phyloP scores from a whole-genome alignment of 2,888 invertebrate species.

The Chironomus tentans region DNA sequence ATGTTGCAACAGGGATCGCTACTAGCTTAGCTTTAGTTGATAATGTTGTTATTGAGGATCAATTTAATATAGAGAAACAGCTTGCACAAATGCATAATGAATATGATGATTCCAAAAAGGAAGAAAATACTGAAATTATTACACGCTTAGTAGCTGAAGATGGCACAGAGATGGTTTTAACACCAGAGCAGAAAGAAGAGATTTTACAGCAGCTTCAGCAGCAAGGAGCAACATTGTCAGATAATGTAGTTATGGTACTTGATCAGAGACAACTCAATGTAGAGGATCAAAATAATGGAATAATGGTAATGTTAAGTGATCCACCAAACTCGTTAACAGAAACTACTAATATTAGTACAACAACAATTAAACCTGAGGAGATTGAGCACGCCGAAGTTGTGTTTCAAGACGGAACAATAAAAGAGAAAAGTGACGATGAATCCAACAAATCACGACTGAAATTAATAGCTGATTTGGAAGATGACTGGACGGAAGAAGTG shows the following conservation, averaged over 20 bases:
- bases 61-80: constrained; percentile 30
- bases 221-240: constrained; percentile 34
- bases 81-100: constrained; percentile 29
- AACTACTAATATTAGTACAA: neutral
- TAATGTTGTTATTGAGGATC: constrained; percentile 33
- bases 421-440: constrained; percentile 23
- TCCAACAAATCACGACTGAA: constrained; percentile 28
- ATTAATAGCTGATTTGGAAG: constrained; percentile 28
- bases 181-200: constrained; percentile 40
- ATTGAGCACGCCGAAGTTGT: constrained; percentile 39
- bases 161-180: constrained; percentile 42
- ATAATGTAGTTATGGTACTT: constrained; percentile 39
- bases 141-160: constrained; percentile 45
- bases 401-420: constrained; percentile 28
- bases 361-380: constrained; percentile 32
- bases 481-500: constrained; percentile 30
- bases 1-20: constrained; percentile 49
- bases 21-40: constrained; percentile 49
- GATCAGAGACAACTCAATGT: constrained; percentile 32
- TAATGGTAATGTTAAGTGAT: constrained; percentile 28
- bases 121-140: constrained; percentile 10
- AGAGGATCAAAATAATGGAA: constrained; percentile 28
- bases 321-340: constrained; percentile 29
- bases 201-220: constrained; percentile 41
- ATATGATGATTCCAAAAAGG: constrained; percentile 21